phyloP scores from a whole-genome alignment of 2,888 invertebrate species.

The Protonemura montana region DNA sequence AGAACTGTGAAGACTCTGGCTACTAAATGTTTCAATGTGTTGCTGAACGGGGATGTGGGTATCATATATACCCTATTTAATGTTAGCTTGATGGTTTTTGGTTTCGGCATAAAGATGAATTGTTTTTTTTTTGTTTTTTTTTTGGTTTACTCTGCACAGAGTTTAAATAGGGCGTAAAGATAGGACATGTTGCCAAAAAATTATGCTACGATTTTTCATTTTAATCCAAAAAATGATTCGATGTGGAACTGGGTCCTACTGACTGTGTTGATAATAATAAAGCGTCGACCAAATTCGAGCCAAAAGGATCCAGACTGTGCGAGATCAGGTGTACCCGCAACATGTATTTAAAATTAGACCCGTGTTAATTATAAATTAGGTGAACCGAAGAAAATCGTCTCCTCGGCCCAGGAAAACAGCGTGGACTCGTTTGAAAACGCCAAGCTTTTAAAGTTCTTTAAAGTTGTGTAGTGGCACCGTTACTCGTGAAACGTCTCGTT shows the following conservation, averaged over 20 bases:
- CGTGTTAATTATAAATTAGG: neutral
- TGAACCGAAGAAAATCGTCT: neutral
- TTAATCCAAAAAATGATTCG: neutral
- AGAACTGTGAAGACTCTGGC: neutral
- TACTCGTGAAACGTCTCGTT: neutral
- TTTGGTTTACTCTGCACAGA: neutral
- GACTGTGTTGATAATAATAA: neutral
- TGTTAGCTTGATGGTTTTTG: neutral
- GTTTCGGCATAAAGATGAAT: neutral
- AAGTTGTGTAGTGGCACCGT: neutral
- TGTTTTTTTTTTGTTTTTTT: too few species aligned
- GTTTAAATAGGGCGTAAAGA: neutral
- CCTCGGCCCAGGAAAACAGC: neutral
- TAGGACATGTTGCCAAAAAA: neutral
- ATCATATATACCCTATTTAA: neutral
- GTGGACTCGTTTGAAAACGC: neutral
- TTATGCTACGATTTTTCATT: neutral
- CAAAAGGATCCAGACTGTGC: neutral
- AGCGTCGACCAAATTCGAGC: neutral
- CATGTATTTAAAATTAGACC: neutral
- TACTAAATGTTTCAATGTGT: constrained; percentile 28
- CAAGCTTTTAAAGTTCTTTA: neutral
- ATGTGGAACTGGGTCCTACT: neutral
- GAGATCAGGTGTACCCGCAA: neutral
- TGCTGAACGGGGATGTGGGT: neutral